phyloP scores from a whole-genome alignment of 2,113 vertebrate species.

The Isichthys henryi region DNA sequence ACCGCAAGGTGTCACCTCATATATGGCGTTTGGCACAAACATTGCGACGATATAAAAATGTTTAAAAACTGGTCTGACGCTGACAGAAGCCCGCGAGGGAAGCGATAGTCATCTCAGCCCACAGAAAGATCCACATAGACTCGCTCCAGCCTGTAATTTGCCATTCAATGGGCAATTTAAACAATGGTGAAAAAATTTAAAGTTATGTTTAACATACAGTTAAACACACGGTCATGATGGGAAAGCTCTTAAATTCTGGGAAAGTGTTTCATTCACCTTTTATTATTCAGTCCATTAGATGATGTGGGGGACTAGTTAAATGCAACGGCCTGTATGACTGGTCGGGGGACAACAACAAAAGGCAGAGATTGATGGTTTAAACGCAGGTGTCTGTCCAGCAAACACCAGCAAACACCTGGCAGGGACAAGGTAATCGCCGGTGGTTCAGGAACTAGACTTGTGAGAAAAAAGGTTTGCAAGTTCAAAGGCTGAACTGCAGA shows the following conservation, averaged over 20 bases:
- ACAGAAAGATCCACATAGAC: neutral
- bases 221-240: neutral
- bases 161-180: neutral
- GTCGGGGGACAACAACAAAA: neutral
- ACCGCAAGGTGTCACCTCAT: neutral
- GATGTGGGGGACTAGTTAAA: neutral
- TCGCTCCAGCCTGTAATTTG: neutral
- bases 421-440: neutral
- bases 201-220: neutral
- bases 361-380: neutral
- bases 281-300: neutral
- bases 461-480: neutral
- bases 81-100: neutral
- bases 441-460: neutral
- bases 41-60: neutral
- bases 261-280: neutral
- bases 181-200: neutral
- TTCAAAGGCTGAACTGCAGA: neutral
- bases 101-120: neutral
- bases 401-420: neutral
- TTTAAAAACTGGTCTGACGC: neutral
- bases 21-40: neutral
- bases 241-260: neutral
- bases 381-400: neutral
- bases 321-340: neutral